phyloP scores from a whole-genome alignment of 2,113 vertebrate species.

The Narcine bancroftii region DNA sequence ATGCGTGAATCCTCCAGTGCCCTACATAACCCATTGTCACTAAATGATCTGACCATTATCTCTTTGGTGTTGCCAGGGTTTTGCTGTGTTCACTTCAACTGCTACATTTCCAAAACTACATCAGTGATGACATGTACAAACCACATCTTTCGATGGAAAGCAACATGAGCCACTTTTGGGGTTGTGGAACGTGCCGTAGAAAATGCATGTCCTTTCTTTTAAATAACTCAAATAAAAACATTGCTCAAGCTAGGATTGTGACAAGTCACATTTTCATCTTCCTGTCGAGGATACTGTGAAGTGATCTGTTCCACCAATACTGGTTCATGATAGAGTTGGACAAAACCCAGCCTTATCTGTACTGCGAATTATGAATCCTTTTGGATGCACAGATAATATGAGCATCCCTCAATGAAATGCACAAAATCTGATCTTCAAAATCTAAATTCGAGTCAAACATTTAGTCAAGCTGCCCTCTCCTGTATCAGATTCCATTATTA shows the following conservation, averaged over 20 bases:
- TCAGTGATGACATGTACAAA: neutral
- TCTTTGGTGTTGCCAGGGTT: neutral
- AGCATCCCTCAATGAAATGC: neutral
- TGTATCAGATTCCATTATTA: neutral
- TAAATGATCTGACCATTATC: neutral
- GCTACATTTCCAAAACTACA: neutral
- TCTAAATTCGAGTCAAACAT: neutral
- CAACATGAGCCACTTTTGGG: too few relatives aligned
- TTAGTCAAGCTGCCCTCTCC: neutral
- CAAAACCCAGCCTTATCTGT: neutral
- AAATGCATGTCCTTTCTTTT: neutral
- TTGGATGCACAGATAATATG: neutral
- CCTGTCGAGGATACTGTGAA: neutral
- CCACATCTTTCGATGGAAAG: neutral
- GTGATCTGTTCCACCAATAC: neutral
- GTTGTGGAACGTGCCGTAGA: neutral
- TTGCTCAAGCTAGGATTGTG: neutral
- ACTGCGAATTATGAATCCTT: neutral
- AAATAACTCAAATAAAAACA: neutral
- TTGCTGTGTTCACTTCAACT: neutral
- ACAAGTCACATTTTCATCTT: neutral
- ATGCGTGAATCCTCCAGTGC: too few relatives aligned
- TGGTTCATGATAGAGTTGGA: neutral
- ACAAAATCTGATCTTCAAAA: neutral
- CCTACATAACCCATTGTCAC: too few relatives aligned